Base-by-base conservation (phyloP, 35 echinoderm and acorn worm species). In the Apostichopus parvimensis region DNA sequence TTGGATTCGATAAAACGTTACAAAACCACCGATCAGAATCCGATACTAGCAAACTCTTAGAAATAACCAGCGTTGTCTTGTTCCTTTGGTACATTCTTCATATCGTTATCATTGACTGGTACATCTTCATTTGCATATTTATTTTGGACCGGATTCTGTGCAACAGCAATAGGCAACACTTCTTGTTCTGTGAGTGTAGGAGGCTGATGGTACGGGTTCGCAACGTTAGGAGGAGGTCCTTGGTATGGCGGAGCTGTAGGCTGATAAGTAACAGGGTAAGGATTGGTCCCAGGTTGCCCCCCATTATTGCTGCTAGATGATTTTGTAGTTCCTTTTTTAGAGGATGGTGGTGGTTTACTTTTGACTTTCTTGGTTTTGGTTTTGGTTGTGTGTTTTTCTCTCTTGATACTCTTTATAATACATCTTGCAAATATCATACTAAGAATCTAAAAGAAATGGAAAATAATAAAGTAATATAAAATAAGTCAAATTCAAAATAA, bases 401-500 rank as follows among this genome's bases (percentile, higher is more conserved):
- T 56, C 25, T 82, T 34, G 79, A 82, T 82, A 54, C 79, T 82
- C 52, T 55, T 82, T 56, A 82, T 12, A 0, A 56, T 54, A 55
- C 79, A 82, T 15, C 79, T 54, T 12, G 79, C 79, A 13, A 82
- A 82, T 17, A 82, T 53, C 79, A 82, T 82, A 14, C 26, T 82
- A 4, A 82, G 52, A 53, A 82, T 82, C 79, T 82, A n/a, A 56
- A 56, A 82, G 54, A 82, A 11, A 6, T 68, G 64, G 18, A 68
- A 68, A 45, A 45, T 45, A 45, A 45, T 45, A 45, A 45, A 45
- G 34, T 45, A 0, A 45, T 0, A 45, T 45, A 45, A 45, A 45
- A 45, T 45, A 4, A 4, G 34, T 45, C 34, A 45, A 45, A 45
- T 45, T 45, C 34, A 45, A 45, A 45, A 45, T 45, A 45, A 45